Evolutionary conservation across 2,888 invertebrate species (phyloP).

Genomic region (Napeogenes inachia): DNA sequence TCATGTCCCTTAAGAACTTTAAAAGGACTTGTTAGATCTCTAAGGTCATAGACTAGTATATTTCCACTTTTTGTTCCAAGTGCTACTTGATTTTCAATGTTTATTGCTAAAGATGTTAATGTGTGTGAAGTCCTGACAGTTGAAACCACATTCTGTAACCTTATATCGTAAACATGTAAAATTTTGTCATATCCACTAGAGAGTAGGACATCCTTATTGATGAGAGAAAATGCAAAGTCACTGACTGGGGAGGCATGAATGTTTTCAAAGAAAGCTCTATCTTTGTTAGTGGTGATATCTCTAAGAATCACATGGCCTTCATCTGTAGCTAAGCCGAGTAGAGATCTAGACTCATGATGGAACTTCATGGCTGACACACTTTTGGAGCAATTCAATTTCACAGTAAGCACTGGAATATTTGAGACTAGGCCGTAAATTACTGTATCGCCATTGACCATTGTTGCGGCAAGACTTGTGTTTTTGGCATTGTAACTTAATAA

Average conservation of each 20-base stretch:
- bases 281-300: slow-evolving; percentile 67
- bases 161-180: slow-evolving; percentile 77
- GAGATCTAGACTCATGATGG: slow-evolving; percentile 64
- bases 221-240: slow-evolving; percentile 74
- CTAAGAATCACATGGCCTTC: slow-evolving; percentile 68
- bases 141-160: slow-evolving; percentile 65
- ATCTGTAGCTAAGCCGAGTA: slow-evolving; percentile 71
- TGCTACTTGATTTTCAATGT: slow-evolving; percentile 70
- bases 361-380: slow-evolving; percentile 71
- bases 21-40: slow-evolving; percentile 68
- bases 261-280: slow-evolving; percentile 66
- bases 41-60: slow-evolving; percentile 74
- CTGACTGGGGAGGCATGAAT: slow-evolving; percentile 78
- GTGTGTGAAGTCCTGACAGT: slow-evolving; percentile 59
- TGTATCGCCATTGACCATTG: slow-evolving; percentile 71
- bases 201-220: slow-evolving; percentile 74
- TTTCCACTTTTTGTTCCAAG: slow-evolving; percentile 76
- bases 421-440: slow-evolving; percentile 70
- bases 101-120: slow-evolving; percentile 61
- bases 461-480: slow-evolving; percentile 68
- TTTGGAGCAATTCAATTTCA: slow-evolving; percentile 61
- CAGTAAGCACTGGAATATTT: slow-evolving; percentile 64
- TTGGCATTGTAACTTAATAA: slow-evolving; percentile 68
- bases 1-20: slow-evolving; percentile 71
- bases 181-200: slow-evolving; percentile 77